A percentile compares a stretch with the other conserved stretches of the same genome.
Conservation (phyloP, 2,888 invertebrate genomes). For the Malacosoma neustria region DNA sequence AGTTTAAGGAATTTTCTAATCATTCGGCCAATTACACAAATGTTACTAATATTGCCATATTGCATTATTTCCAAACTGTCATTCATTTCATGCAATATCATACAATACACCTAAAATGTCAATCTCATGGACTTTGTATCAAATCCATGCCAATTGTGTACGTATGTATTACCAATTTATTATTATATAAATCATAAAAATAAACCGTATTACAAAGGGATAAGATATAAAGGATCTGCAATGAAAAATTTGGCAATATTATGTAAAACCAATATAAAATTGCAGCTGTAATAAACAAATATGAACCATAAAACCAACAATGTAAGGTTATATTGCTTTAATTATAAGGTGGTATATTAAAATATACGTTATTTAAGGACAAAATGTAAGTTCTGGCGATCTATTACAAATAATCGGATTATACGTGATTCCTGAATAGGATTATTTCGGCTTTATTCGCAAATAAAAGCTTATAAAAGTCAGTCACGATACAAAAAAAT, state of each 20-base stretch:
- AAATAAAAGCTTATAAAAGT: neutral
- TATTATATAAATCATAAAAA: slow-evolving; percentile 7
- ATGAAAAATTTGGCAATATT: neutral
- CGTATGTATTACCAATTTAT: slow-evolving; percentile 3
- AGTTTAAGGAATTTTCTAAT: no score
- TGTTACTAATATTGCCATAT: neutral
- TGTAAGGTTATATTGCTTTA: neutral
- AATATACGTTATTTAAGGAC: slow-evolving; percentile 26
- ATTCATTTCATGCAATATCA: neutral
- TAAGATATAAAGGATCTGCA: neutral
- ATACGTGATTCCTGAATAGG: slow-evolving; percentile 51
- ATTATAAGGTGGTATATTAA: neutral
- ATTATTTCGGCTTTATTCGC: slow-evolving; percentile 19
- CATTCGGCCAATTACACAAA: no score
- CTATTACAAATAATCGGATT: slow-evolving; percentile 64
- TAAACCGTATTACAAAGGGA: slow-evolving; percentile 1
- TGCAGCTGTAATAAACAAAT: neutral
- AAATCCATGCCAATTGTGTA: slow-evolving; percentile 21
- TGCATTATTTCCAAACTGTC: neutral
- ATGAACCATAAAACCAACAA: no score
- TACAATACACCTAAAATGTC: slow-evolving; percentile 24
- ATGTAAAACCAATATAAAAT: neutral
- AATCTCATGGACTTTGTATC: slow-evolving; percentile 21
- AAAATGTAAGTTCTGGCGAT: slow-evolving; percentile 41
- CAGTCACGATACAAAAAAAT: neutral